phyloP scores from a whole-genome alignment of 2,797 vertebrate genomes.

The Ispidina lecontei region DNA sequence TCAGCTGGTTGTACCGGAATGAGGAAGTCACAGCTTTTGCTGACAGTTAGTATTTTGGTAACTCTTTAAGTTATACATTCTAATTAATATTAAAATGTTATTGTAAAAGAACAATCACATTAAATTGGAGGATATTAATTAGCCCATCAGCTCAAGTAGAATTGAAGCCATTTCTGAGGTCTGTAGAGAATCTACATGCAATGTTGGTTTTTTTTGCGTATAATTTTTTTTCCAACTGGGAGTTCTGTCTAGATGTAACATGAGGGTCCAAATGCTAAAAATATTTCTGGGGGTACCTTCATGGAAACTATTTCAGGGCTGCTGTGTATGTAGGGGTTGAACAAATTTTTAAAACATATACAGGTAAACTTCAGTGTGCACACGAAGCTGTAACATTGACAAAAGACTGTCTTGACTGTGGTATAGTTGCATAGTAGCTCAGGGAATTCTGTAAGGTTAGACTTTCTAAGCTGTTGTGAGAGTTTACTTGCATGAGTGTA shows the following conservation, averaged over 20 bases:
- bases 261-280: background rate
- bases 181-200: background rate
- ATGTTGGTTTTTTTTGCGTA: background rate
- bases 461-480: background rate
- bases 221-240: background rate
- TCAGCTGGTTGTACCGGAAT: conserved; percentile 95
- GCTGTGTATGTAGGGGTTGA: background rate
- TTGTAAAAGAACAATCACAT: background rate
- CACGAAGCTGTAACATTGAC: background rate
- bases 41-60: conserved; percentile 93
- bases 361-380: background rate
- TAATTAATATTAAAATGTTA: background rate
- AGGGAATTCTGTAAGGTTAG: background rate
- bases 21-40: conserved; percentile 88
- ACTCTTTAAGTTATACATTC: conserved; percentile 79
- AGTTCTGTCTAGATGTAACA: background rate
- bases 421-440: background rate
- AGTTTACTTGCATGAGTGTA: background rate
- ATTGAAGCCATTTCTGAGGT: background rate
- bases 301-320: background rate
- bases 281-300: background rate
- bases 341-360: background rate
- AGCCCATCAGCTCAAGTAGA: background rate
- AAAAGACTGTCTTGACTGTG: background rate
- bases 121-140: background rate